Evolutionary conservation across 1,140 invertebrate genomes (phyloP).

Genomic region (Sarcophaga peregrina): DNA sequence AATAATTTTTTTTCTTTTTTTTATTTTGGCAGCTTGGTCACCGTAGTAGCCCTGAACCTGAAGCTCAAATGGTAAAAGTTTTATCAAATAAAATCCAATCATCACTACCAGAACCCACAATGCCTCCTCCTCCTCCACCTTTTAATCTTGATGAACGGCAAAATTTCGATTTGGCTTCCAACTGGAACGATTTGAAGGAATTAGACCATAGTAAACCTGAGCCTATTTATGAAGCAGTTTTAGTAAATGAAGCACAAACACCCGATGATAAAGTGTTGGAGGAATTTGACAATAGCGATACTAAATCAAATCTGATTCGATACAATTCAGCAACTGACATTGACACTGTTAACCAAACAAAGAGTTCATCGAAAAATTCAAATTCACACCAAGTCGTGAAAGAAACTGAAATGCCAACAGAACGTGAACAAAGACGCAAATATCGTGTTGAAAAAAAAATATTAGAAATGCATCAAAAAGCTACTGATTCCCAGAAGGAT

Average conservation of each 20-base stretch:
- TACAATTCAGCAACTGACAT: neutral
- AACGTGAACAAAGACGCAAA: constrained; percentile 81
- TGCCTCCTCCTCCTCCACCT: constrained; percentile 73
- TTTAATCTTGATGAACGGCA: constrained; percentile 55
- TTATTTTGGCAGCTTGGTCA: neutral
- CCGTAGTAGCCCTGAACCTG: neutral
- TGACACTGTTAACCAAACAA: constrained; percentile 9
- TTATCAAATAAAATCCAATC: constrained; percentile 68
- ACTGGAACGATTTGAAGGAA: constrained; percentile 54
- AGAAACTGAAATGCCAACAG: constrained; percentile 54
- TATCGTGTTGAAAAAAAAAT: constrained; percentile 87
- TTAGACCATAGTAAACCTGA: constrained; percentile 66
- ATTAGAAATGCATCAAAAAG: constrained; percentile 78
- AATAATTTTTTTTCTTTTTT: too few relatives aligned
- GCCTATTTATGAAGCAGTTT: constrained; percentile 86
- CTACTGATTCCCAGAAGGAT: constrained; percentile 68
- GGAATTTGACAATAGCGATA: neutral
- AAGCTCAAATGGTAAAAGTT: neutral
- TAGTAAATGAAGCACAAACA: constrained; percentile 67
- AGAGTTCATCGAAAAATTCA: neutral
- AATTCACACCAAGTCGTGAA: neutral
- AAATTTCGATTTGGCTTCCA: constrained; percentile 57
- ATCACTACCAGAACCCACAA: constrained; percentile 79
- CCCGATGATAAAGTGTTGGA: neutral
- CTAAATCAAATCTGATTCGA: neutral